Conservation (phyloP, 2,797 vertebrate genomes). For the Syngnathus acus region DNA sequence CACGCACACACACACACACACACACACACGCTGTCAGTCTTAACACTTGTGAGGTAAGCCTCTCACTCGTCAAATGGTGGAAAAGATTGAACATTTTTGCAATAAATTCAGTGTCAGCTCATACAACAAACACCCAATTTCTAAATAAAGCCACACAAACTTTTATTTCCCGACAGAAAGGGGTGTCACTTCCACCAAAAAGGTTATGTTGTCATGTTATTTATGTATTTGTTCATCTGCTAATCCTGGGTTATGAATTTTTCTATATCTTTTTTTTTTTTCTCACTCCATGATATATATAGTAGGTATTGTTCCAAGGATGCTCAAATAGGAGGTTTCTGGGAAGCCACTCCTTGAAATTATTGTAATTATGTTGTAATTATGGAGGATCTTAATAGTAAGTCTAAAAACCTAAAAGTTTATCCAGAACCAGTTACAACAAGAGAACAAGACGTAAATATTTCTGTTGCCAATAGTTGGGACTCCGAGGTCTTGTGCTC, state of each 20-base stretch:
- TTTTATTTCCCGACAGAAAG: neutral
- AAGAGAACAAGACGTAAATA: neutral
- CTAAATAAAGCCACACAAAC: neutral
- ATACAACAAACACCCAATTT: neutral
- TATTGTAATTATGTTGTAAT: neutral
- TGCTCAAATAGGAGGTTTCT: neutral
- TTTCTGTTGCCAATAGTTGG: neutral
- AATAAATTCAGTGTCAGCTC: neutral
- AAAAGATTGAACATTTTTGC: neutral
- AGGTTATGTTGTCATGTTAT: neutral
- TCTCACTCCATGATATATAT: neutral
- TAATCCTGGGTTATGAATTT: fast-evolving
- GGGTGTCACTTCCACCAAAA: neutral
- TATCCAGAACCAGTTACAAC: neutral
- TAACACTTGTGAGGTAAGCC: neutral
- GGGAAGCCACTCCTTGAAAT: neutral
- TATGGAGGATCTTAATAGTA: neutral
- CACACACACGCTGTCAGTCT: neutral
- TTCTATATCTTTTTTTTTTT: neutral
- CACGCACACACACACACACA: neutral
- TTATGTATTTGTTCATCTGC: neutral
- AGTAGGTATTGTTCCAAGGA: neutral
- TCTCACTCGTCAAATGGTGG: slow-evolving; percentile 8
- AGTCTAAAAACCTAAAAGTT: neutral
- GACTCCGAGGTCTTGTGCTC: neutral